phyloP scores from a whole-genome alignment of 2,797 vertebrate species.

The Sebastes itinus region DNA sequence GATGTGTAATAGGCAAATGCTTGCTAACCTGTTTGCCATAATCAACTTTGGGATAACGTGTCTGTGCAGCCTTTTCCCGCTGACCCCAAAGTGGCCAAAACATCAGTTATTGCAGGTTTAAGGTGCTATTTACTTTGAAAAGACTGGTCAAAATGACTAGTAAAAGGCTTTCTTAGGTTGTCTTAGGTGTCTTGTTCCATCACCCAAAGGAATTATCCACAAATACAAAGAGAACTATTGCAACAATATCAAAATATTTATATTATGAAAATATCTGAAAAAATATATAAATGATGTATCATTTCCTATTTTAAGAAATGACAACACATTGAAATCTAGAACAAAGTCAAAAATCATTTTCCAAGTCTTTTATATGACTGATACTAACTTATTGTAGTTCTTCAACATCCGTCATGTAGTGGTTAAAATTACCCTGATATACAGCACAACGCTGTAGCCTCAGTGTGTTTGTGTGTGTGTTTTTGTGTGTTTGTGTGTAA shows the following conservation, averaged over 20 bases:
- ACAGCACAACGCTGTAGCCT: not conserved
- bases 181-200: not conserved
- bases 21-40: too few relatives aligned
- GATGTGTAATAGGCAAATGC: not conserved
- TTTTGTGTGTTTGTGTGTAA: conserved; percentile 10
- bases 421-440: conserved; percentile 21
- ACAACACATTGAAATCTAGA: not conserved
- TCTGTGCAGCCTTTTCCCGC: not conserved
- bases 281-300: not conserved
- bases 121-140: not conserved
- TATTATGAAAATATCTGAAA: not conserved
- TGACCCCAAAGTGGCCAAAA: not conserved
- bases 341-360: too few relatives aligned
- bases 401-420: not conserved
- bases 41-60: too few relatives aligned
- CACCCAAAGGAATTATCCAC: not conserved
- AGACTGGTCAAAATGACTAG: not conserved
- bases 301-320: not conserved
- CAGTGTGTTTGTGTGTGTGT: conserved; percentile 7
- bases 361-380: not conserved
- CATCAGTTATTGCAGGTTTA: not conserved
- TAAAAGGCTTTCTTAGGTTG: too few relatives aligned
- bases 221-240: not conserved
- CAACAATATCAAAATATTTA: not conserved
- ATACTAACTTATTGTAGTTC: not conserved